A percentile compares a stretch with the other conserved stretches of the same genome.
Evolutionary conservation across 2,797 vertebrate species (phyloP).

Genomic region (Cyprinodon diabolis): DNA sequence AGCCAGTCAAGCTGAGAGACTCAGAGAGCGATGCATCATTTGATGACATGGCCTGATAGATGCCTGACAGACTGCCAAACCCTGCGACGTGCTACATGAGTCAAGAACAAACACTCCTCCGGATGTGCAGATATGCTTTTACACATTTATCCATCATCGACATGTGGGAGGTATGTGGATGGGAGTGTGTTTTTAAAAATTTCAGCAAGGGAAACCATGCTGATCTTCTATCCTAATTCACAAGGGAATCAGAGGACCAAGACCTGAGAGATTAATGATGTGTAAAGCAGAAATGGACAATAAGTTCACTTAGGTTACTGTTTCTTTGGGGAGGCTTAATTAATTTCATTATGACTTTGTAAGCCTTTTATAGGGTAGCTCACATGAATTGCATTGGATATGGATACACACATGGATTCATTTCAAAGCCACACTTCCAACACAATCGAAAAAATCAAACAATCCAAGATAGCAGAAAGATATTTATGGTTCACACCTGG

Average conservation of each 20-base stretch:
- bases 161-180: conserved; percentile 60
- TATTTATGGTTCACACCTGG: not conserved
- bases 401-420: not conserved
- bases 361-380: not conserved
- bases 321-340: not conserved
- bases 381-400: not conserved
- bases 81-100: conserved; percentile 56
- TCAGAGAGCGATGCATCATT: conserved; percentile 49
- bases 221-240: conserved; percentile 45
- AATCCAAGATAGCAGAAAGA: not conserved
- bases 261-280: conserved; percentile 28
- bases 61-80: conserved; percentile 61
- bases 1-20: conserved; percentile 29
- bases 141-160: conserved; percentile 49
- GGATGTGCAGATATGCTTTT: conserved; percentile 42
- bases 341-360: not conserved
- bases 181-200: conserved; percentile 10
- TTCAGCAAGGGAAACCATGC: conserved; percentile 24
- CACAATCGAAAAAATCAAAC: not conserved
- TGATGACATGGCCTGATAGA: conserved; percentile 60
- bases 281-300: conserved; percentile 45
- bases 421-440: not conserved
- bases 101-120: conserved; percentile 68
- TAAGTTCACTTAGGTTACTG: not conserved
- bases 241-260: conserved; percentile 33